phyloP scores from a whole-genome alignment of 53 echinoderm and acorn worm genomes.

The Pentamera pediparva region DNA sequence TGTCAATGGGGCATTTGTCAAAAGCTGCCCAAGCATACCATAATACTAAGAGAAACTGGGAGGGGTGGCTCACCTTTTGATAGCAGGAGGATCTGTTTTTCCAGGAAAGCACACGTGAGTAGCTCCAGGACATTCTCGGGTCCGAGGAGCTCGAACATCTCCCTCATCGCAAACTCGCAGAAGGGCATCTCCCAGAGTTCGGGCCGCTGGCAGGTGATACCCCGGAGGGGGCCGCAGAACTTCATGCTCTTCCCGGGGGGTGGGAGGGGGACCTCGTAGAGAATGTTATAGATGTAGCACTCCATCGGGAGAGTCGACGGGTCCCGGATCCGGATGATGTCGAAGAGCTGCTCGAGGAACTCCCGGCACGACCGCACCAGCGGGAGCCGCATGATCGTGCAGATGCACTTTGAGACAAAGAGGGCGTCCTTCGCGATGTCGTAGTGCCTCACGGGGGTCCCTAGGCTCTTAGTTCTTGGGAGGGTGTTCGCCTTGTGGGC shows the following conservation, averaged over 20 bases:
- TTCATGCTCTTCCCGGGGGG: constrained; percentile 79
- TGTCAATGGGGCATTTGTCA: background rate
- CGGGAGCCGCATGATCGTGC: constrained; percentile 73
- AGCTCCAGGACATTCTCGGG: constrained; percentile 82
- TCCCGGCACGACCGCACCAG: constrained; percentile 65
- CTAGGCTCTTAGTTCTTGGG: constrained; percentile 48
- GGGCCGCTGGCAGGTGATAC: constrained; percentile 83
- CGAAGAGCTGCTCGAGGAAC: constrained; percentile 74
- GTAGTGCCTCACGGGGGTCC: constrained; percentile 49
- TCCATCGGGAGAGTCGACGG: constrained; percentile 71
- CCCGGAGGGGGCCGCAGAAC: constrained; percentile 53
- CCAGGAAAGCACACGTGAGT: constrained; percentile 82
- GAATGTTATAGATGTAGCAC: constrained; percentile 84
- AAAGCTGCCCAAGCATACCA: background rate
- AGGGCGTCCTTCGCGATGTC: constrained; percentile 81
- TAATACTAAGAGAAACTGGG: no score
- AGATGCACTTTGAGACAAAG: constrained; percentile 86
- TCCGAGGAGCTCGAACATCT: constrained; percentile 72
- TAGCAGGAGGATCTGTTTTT: constrained; percentile 84
- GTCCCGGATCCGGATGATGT: constrained; percentile 52
- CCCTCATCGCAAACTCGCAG: constrained; percentile 72
- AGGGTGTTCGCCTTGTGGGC: constrained; percentile 54
- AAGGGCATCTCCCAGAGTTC: constrained; percentile 71
- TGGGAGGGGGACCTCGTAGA: constrained; percentile 83
- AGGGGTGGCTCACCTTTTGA: constrained; percentile 93